Evolutionary conservation across 2,113 vertebrate genomes (phyloP).

Genomic region (Lophius piscatorius): DNA sequence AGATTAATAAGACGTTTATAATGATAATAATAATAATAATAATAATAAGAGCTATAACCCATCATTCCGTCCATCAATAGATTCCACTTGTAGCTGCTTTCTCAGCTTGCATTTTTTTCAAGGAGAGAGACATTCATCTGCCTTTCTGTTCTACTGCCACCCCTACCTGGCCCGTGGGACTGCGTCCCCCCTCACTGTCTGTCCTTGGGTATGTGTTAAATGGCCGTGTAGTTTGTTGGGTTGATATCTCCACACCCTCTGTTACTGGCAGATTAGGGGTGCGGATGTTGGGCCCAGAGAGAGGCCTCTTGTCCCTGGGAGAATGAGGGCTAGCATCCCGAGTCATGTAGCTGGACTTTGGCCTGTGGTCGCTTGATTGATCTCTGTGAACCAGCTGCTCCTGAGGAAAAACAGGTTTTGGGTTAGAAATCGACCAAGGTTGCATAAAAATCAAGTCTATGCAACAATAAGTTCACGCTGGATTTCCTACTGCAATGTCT

Average conservation of each 20-base stretch:
- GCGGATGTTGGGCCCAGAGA: constrained; percentile 89
- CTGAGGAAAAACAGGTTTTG: constrained; percentile 9
- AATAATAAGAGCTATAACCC: no score
- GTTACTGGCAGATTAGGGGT: constrained; percentile 82
- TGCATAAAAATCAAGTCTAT: no score
- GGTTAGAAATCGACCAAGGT: not conserved
- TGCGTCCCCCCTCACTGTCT: constrained; percentile 84
- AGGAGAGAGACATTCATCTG: no score
- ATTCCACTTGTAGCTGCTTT: not conserved
- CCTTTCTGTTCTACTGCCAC: not conserved
- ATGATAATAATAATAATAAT: no score
- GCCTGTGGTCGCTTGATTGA: constrained; percentile 81
- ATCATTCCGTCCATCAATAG: constrained; percentile 2
- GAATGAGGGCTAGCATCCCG: constrained; percentile 81
- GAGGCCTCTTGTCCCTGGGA: constrained; percentile 89
- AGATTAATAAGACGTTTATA: no score
- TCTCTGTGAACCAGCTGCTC: constrained; percentile 78
- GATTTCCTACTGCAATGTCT: no score
- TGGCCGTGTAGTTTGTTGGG: constrained; percentile 83
- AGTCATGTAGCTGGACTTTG: constrained; percentile 84
- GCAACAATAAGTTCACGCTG: no score
- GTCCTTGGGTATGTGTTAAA: constrained; percentile 94
- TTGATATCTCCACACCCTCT: constrained; percentile 80
- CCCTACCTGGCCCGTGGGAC: constrained; percentile 83
- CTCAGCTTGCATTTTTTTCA: not conserved